These are phyloP conservation scores for Pipra filicauda DNA, from an alignment of 2,113 vertebrate genomes.

Conservation along the genomic window DNA sequence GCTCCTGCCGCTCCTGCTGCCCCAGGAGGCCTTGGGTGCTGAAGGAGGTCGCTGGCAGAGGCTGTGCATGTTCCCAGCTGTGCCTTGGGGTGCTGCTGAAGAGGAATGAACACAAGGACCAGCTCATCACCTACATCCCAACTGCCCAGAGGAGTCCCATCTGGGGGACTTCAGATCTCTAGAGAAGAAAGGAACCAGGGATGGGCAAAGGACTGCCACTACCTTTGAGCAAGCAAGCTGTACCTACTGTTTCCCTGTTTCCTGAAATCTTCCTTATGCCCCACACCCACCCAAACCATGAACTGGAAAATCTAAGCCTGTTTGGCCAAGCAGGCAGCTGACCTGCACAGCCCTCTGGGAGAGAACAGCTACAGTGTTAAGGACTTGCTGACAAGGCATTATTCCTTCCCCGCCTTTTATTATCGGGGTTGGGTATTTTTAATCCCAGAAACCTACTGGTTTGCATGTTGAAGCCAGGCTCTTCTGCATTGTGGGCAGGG, in stretches of 20 bases:
- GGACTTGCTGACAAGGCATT: background rate
- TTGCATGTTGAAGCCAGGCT: conserved; percentile 81
- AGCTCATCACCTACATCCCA: background rate
- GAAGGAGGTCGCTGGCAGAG: background rate
- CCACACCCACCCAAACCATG: background rate
- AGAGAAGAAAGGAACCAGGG: background rate
- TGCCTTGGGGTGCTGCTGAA: background rate
- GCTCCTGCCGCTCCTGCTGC: background rate
- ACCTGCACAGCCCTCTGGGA: fast-evolving
- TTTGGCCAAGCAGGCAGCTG: background rate
- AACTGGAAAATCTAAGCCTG: background rate
- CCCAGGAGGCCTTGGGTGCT: background rate
- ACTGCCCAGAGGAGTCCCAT: background rate
- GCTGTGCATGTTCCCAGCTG: fast-evolving
- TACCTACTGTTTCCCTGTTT: background rate
- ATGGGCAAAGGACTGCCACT: background rate
- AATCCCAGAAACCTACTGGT: conserved; percentile 73
- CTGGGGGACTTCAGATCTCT: background rate
- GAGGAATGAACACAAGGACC: background rate
- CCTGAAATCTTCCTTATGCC: background rate
- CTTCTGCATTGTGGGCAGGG: conserved; percentile 88
- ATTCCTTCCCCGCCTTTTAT: background rate
- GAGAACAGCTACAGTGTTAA: background rate
- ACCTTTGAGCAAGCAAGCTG: background rate
- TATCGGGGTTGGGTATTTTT: background rate